A percentile compares a stretch with the other conserved stretches of the same genome.
Evolutionary conservation across 2,797 vertebrate species (phyloP).

Genomic region (Erpetoichthys calabaricus): DNA sequence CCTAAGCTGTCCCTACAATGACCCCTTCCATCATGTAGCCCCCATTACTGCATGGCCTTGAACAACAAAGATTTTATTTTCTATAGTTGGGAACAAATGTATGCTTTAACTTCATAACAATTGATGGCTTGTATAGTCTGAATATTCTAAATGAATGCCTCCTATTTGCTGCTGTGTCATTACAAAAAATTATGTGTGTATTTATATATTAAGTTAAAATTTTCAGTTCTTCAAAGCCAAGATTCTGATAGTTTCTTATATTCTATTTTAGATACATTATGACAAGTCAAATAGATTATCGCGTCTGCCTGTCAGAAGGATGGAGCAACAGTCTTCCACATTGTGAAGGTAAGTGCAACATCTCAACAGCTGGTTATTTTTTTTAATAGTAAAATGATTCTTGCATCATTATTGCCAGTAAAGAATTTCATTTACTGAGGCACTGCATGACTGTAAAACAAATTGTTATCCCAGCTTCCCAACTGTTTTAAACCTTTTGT

Average conservation of each 20-base stretch:
- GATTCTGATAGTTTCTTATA: neutral
- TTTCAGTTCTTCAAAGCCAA: neutral
- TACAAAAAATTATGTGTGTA: neutral
- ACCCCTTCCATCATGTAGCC: too few species aligned
- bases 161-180: neutral
- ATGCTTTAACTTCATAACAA: too few species aligned
- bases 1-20: too few species aligned
- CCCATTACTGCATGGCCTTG: too few species aligned
- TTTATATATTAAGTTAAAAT: neutral
- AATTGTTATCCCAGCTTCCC: too few species aligned
- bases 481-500: too few species aligned
- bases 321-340: conserved; percentile 61
- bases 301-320: conserved; percentile 48
- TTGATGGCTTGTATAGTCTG: too few species aligned
- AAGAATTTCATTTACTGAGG: neutral
- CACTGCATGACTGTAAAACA: neutral
- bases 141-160: too few species aligned
- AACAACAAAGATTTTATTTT: too few species aligned
- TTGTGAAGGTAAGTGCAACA: conserved; percentile 54
- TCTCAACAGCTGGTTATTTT: neutral
- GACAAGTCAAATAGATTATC: conserved; percentile 44
- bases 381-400: neutral
- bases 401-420: neutral
- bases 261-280: conserved; percentile 54
- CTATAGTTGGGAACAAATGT: too few species aligned